These are phyloP conservation scores for Himalopsyche kuldschensis DNA, from an alignment of 2,888 invertebrate species.

Conservation along the genomic window DNA sequence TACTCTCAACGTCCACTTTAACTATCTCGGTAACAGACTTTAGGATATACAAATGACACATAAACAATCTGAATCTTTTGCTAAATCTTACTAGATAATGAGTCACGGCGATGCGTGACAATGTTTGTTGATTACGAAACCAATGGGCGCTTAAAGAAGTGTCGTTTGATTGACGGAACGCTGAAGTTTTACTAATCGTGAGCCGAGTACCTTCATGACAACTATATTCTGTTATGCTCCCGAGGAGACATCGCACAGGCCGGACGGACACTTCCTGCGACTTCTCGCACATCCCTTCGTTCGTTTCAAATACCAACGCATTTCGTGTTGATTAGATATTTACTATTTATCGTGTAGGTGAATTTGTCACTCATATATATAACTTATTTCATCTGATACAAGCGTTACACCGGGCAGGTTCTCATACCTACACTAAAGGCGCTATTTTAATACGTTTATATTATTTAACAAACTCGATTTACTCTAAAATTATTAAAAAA, in stretches of 20 bases:
- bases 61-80: not conserved
- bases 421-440: not conserved
- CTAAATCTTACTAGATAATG: not conserved
- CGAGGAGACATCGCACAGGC: not conserved
- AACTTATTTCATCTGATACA: not conserved
- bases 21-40: not conserved
- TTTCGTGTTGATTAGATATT: not conserved
- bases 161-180: not conserved
- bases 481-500: no score
- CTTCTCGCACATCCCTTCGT: not conserved
- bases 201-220: not conserved
- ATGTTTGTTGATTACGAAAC: not conserved
- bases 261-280: not conserved
- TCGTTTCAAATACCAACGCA: not conserved
- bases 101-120: not conserved
- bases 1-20: no score
- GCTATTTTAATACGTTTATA: no score
- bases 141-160: not conserved
- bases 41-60: not conserved
- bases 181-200: not conserved
- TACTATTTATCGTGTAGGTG: not conserved
- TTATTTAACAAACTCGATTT: no score
- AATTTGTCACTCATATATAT: not conserved
- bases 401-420: not conserved
- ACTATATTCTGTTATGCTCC: not conserved